Conservation (phyloP, 1,140 invertebrate species). For the Conus ventricosus region DNA sequence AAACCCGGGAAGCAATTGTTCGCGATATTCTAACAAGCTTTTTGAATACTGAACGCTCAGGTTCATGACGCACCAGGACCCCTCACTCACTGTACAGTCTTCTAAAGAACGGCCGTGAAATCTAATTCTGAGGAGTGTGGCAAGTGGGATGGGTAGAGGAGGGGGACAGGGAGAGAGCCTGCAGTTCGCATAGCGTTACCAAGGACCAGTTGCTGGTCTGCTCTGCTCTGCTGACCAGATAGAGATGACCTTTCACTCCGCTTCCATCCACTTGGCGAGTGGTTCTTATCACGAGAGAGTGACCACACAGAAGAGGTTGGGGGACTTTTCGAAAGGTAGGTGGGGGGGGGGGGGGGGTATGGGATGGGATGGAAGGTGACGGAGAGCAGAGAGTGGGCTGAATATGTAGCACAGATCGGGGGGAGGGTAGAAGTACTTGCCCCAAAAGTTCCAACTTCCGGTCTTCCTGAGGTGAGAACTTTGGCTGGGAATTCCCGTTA, state of each 20-base stretch:
- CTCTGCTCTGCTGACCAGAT: neutral
- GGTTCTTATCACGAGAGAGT: neutral
- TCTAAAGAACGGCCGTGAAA: too few relatives aligned
- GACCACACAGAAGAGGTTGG: neutral
- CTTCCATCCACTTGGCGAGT: neutral
- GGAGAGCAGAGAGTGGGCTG: neutral
- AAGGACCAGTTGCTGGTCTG: neutral
- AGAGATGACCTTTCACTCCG: neutral
- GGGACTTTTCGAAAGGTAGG: neutral
- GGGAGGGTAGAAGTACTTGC: neutral
- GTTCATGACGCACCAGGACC: too few relatives aligned
- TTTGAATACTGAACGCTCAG: too few relatives aligned
- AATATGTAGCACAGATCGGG: neutral
- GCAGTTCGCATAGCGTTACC: neutral
- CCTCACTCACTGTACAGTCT: too few relatives aligned
- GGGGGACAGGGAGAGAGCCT: neutral
- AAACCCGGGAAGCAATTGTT: too few relatives aligned
- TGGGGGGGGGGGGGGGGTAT: neutral
- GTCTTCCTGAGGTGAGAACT: neutral
- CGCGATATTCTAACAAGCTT: too few relatives aligned
- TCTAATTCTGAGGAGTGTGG: too few relatives aligned
- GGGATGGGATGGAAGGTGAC: neutral
- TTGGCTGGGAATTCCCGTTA: neutral
- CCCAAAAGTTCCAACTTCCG: neutral
- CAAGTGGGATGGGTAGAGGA: too few relatives aligned